A percentile compares a stretch with the other conserved stretches of the same genome.
phyloP scores from a whole-genome alignment of 1,140 invertebrate species.

The Steinernema khuongi region DNA sequence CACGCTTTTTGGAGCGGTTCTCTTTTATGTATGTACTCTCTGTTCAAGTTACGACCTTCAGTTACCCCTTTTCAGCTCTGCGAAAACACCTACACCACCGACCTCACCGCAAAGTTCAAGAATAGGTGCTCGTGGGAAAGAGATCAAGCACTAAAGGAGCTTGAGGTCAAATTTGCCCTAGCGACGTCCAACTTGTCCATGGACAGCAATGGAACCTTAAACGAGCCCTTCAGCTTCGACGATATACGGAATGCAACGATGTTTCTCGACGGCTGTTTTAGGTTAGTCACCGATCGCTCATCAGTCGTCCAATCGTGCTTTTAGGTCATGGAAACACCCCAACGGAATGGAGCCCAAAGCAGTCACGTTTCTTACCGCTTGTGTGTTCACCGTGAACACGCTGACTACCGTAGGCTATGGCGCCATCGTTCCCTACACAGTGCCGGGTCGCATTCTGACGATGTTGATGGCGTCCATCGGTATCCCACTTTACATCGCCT shows the following conservation, averaged over 20 bases:
- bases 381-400: neutral
- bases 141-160: neutral
- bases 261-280: neutral
- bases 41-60: neutral
- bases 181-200: neutral
- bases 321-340: too few species aligned
- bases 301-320: too few species aligned
- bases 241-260: neutral
- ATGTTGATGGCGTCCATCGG: neutral
- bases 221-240: neutral
- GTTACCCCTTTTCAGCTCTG: neutral
- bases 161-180: neutral
- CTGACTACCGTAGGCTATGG: neutral
- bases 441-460: neutral
- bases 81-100: neutral
- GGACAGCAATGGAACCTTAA: neutral
- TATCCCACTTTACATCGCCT: neutral
- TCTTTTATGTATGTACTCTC: neutral
- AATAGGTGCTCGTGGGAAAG: neutral
- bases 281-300: too few species aligned
- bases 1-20: neutral
- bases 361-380: neutral
- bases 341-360: neutral
- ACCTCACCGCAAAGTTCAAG: neutral
- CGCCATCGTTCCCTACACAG: neutral